Conservation (phyloP, 2,113 vertebrate genomes). For the Plectropomus leopardus region DNA sequence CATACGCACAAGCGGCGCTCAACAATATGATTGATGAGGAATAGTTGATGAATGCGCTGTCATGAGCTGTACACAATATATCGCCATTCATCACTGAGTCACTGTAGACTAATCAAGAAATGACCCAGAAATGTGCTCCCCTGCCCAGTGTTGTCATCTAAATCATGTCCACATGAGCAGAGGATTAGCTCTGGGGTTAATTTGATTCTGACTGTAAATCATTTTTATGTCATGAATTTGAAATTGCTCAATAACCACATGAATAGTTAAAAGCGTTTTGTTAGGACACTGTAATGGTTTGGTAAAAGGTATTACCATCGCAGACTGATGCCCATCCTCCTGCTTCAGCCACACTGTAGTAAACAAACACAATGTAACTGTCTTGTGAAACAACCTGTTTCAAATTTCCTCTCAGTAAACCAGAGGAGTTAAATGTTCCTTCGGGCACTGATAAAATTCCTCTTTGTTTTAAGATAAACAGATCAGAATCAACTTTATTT, state of each 20-base stretch:
- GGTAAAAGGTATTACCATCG: background rate
- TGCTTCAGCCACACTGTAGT: background rate
- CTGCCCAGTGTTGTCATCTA: conserved; percentile 40
- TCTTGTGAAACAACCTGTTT: background rate
- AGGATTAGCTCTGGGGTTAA: conserved; percentile 37
- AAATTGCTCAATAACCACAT: conserved; percentile 33
- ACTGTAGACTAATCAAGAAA: conserved; percentile 58
- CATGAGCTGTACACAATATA: conserved; percentile 30
- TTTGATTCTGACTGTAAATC: conserved; percentile 52
- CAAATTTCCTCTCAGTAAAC: background rate
- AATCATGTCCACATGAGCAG: conserved; percentile 42
- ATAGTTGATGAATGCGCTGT: conserved; percentile 41
- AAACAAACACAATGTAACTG: background rate
- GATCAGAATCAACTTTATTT: too few species aligned
- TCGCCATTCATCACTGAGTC: conserved; percentile 50
- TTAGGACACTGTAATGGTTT: background rate
- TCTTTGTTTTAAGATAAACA: too few species aligned
- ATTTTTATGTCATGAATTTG: conserved; percentile 14
- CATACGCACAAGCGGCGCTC: conserved; percentile 21
- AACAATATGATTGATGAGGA: conserved; percentile 46
- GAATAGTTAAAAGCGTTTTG: conserved; percentile 11
- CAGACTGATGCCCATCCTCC: background rate
- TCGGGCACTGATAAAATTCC: background rate
- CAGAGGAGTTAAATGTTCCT: background rate
- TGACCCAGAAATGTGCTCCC: conserved; percentile 43